Base-by-base conservation (phyloP, 2,797 vertebrate genomes). In the Phyllotis vaccarum region DNA sequence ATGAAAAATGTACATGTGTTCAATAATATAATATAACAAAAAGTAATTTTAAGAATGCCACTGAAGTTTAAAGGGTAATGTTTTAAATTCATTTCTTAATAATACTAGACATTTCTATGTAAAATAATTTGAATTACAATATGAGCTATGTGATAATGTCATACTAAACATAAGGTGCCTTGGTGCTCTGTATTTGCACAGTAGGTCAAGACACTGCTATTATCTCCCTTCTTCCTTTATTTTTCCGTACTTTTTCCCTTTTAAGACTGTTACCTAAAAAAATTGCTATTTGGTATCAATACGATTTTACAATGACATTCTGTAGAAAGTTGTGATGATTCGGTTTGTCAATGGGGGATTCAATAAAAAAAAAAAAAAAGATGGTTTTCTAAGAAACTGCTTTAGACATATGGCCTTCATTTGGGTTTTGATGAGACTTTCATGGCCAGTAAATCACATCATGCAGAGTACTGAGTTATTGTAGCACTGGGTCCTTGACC, bases 371-470 rank as follows among this genome's bases (percentile, higher is more conserved):
- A 95, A 14, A 83, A 46, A 6, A 66, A 70, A 89, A 95, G 17
- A 72, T 78, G 40, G 3, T 60, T 58, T 76, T 46, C 58, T 70
- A 86, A 62, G 62, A 91, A 88, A 74, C 7, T 56, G 37, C 52
- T 91, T 91, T 86, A 87, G 95, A 94, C 88, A 81, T 37, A 62
- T 12, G 40, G 21, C n/a, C 74, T 14, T 85, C 16, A 83, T 87
- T 96, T 91, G 43, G 37, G 1, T 94, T 40, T 34, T 91, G 31
- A 70, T 94, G 29, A 27, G 9, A 93, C 52, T 87, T 93, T 95
- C 21, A 58, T 93, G 62, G 3, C 52, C 52, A 60, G 31, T 96
- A 95, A 89, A 89, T 95, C 54, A 49, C 37, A 89, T 82, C 40
- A 76, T 43, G 90, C 9, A 80, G 72, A 3, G 5, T 13, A 74